These are phyloP conservation scores for Prunella himalayana DNA, from an alignment of 2,113 vertebrate species.

Conservation along the genomic window DNA sequence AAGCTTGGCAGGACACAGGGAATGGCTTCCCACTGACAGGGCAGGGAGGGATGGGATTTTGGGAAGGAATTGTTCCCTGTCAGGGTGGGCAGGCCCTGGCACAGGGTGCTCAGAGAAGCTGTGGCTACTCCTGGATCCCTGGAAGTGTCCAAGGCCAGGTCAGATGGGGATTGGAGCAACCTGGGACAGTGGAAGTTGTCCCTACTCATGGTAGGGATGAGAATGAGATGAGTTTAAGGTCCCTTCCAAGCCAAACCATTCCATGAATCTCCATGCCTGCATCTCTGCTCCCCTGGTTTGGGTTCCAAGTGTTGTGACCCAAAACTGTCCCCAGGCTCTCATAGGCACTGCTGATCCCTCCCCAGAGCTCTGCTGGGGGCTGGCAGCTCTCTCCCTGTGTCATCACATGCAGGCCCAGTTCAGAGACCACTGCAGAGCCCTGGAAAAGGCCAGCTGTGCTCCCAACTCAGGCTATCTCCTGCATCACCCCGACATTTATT, in stretches of 20 bases:
- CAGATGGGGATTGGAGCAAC: fast-evolving
- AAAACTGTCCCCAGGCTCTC: background rate
- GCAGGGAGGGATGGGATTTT: fast-evolving
- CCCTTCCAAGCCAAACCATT: background rate
- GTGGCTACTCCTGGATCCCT: background rate
- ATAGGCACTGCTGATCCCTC: background rate
- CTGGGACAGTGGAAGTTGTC: fast-evolving
- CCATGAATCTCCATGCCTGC: background rate
- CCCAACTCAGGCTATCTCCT: background rate
- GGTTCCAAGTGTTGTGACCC: background rate
- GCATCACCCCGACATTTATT: background rate
- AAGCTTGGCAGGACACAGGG: background rate
- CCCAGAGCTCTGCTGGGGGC: background rate
- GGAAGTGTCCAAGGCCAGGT: fast-evolving
- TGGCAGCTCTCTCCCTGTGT: background rate
- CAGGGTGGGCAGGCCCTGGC: background rate
- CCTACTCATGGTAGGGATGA: background rate
- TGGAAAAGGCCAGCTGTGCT: background rate
- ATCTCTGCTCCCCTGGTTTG: no score
- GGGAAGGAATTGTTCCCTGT: background rate
- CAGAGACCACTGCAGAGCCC: background rate
- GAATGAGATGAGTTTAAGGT: background rate
- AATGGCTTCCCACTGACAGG: background rate
- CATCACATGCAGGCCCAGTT: background rate
- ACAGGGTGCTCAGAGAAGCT: background rate